Evolutionary conservation across 2,113 vertebrate species (phyloP).

Genomic region (Acanthochromis polyacanthus): DNA sequence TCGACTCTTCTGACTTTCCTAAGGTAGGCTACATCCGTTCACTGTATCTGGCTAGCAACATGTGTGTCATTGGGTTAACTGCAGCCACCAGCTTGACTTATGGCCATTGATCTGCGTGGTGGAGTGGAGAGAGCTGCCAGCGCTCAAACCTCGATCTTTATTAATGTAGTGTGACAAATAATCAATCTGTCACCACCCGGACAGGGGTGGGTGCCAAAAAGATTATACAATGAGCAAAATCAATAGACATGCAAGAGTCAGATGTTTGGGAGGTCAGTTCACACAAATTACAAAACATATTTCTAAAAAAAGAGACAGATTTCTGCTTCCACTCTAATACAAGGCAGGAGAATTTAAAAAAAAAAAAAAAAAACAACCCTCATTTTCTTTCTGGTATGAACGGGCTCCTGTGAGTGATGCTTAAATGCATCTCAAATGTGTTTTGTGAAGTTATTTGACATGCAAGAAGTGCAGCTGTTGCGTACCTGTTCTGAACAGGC

Average conservation of each 20-base stretch:
- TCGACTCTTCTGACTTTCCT: not conserved
- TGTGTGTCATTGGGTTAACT: conserved; percentile 69
- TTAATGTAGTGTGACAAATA: conserved; percentile 69
- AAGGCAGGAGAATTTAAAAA: not conserved
- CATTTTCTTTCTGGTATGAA: not conserved
- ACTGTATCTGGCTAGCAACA: conserved; percentile 47
- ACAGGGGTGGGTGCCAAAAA: conserved; percentile 32
- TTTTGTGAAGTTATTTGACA: not conserved
- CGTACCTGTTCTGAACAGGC: conserved; percentile 92
- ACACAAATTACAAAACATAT: not conserved
- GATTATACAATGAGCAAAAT: conserved; percentile 47
- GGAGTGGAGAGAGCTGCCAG: conserved; percentile 52
- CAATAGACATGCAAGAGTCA: conserved; percentile 22
- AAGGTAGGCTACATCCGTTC: conserved; percentile 39
- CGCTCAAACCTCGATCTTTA: conserved; percentile 55
- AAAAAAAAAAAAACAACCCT: no score
- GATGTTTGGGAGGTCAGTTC: conserved; percentile 23
- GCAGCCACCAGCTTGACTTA: conserved; percentile 72
- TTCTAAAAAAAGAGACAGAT: not conserved
- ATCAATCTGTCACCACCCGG: conserved; percentile 60
- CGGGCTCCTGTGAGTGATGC: not conserved
- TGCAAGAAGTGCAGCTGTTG: not conserved
- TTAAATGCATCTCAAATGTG: not conserved
- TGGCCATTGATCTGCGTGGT: conserved; percentile 68
- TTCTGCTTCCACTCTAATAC: not conserved